Evolutionary conservation across 2,888 invertebrate genomes (phyloP).

Genomic region (Kryphioiulus occultus): DNA sequence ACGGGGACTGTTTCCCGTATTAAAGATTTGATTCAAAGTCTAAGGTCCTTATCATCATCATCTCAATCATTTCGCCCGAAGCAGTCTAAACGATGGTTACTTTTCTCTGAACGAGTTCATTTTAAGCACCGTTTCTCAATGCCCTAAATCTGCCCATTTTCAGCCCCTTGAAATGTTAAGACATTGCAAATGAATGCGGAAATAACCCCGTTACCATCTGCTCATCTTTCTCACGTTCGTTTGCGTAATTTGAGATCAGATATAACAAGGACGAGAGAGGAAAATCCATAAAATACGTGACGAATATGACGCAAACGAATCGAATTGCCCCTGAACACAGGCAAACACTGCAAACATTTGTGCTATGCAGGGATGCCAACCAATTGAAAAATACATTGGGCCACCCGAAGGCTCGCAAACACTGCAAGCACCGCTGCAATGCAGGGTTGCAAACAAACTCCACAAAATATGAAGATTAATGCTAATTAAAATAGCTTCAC

Average conservation of each 20-base stretch:
- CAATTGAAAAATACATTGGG: too few relatives aligned
- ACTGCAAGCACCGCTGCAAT: too few relatives aligned
- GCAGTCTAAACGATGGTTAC: background rate
- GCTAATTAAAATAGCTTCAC: too few relatives aligned
- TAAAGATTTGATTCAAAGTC: background rate
- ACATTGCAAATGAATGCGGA: slow-evolving; percentile 16
- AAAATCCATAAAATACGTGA: background rate
- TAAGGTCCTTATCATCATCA: background rate
- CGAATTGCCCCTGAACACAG: too few relatives aligned
- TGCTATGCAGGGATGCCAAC: too few relatives aligned
- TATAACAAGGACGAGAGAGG: background rate
- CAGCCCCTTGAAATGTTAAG: background rate
- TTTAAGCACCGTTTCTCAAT: background rate
- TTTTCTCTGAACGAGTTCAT: background rate
- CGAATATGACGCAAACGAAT: background rate
- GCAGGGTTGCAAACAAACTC: too few relatives aligned
- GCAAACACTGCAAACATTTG: too few relatives aligned
- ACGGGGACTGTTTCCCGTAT: background rate
- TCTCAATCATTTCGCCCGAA: background rate
- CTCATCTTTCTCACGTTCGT: slow-evolving; percentile 1
- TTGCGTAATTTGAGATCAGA: background rate
- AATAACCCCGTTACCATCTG: background rate
- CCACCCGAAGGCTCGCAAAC: too few relatives aligned
- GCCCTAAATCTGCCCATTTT: background rate
- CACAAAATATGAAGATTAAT: too few relatives aligned